Conservation (phyloP, 2,888 invertebrate species). For the Lasioglossum leucozonium region DNA sequence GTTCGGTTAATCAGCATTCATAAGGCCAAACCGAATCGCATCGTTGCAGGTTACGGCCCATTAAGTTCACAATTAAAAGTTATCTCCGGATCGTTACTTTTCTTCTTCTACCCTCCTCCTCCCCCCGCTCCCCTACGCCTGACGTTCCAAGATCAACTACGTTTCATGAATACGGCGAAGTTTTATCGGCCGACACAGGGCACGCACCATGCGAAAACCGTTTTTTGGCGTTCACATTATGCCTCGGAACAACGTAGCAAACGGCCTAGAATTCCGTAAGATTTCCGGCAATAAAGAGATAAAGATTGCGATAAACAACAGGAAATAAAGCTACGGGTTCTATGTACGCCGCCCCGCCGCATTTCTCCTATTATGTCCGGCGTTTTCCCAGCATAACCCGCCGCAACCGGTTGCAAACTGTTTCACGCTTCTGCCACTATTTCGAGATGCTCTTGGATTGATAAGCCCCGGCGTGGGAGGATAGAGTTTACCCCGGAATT, state of each 20-base stretch:
- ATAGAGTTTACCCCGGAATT: constrained; percentile 13
- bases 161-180: not conserved
- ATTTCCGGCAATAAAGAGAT: constrained; percentile 5
- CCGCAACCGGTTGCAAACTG: constrained; percentile 45
- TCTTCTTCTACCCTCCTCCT: too few relatives aligned
- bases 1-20: not conserved
- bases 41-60: not conserved
- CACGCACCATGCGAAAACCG: not conserved
- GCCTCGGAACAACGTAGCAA: not conserved
- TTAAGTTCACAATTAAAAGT: not conserved
- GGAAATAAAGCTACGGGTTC: constrained; percentile 23
- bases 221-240: not conserved
- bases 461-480: constrained; percentile 16
- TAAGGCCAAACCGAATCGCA: not conserved
- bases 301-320: constrained; percentile 27
- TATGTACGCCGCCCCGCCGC: not conserved
- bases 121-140: too few relatives aligned
- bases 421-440: constrained; percentile 49
- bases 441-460: constrained; percentile 39
- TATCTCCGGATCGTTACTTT: not conserved
- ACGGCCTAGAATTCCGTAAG: not conserved
- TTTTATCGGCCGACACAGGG: not conserved
- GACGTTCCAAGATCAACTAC: not conserved
- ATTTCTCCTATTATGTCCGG: constrained; percentile 31
- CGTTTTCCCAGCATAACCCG: constrained; percentile 24